Evolutionary conservation across 2,888 invertebrate genomes (phyloP).

Genomic region (Limenitis camilla): DNA sequence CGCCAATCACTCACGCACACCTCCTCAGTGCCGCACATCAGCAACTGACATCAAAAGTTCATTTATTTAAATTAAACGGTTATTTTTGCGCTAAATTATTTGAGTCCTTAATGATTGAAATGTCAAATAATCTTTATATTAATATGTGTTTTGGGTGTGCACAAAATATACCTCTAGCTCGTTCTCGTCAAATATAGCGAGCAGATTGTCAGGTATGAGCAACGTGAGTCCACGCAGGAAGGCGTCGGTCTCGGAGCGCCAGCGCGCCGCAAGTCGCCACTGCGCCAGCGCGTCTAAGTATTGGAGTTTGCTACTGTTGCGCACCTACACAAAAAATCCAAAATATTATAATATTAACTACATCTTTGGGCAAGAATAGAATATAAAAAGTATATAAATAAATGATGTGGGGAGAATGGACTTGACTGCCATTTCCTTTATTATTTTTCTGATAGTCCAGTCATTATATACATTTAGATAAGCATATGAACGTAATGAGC

Average conservation of each 20-base stretch:
- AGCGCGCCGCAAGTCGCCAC: slow-evolving; percentile 87
- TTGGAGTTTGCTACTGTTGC: slow-evolving; percentile 82
- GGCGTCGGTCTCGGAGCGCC: slow-evolving; percentile 88
- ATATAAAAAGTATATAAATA: too few species aligned
- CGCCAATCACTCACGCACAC: slow-evolving; percentile 93
- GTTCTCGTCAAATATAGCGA: slow-evolving; percentile 96
- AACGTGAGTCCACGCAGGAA: slow-evolving; percentile 93
- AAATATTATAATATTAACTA: not conserved
- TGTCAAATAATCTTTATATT: too few species aligned
- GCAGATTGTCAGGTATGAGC: slow-evolving; percentile 92
- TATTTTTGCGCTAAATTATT: too few species aligned
- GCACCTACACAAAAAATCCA: slow-evolving; percentile 64
- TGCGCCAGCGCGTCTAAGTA: slow-evolving; percentile 94
- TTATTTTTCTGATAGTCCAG: not conserved
- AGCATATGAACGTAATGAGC: too few species aligned
- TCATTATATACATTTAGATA: too few species aligned
- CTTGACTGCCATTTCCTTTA: not conserved
- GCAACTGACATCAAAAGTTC: too few species aligned
- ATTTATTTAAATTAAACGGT: too few species aligned
- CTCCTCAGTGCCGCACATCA: slow-evolving; percentile 94
- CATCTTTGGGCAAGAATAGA: too few species aligned
- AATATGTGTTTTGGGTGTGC: slow-evolving; percentile 16
- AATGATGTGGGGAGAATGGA: too few species aligned
- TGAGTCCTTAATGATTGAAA: too few species aligned
- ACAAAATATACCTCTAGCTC: slow-evolving; percentile 87